A percentile compares a stretch with the other conserved stretches of the same genome.
Evolutionary conservation across 2,797 vertebrate genomes (phyloP).

Genomic region (Loris lydekkerianus): DNA sequence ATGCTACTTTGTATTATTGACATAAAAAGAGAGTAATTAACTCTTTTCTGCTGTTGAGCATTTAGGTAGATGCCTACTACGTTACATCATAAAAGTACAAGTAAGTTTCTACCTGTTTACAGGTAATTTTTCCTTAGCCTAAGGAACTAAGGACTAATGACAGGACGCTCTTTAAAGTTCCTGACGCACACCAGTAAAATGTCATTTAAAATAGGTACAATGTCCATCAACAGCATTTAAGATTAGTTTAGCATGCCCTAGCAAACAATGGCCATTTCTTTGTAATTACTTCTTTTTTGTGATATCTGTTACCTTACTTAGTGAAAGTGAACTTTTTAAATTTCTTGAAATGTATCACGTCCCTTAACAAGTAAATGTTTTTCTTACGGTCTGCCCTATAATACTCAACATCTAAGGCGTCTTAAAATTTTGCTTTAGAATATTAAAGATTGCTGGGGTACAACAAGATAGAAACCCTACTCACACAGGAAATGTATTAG

Average conservation of each 20-base stretch:
- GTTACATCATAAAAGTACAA: not conserved
- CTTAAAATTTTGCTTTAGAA: not conserved
- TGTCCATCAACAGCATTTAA: not conserved
- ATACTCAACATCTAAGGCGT: not conserved
- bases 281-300: slow-evolving; percentile 35
- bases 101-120: not conserved
- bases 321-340: not conserved
- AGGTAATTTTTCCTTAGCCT: slow-evolving; percentile 20
- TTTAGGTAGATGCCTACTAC: slow-evolving; percentile 26
- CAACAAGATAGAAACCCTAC: not conserved
- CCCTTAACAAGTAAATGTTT: slow-evolving; percentile 46
- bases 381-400: not conserved
- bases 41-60: slow-evolving; percentile 3
- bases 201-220: not conserved
- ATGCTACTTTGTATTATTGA: not conserved
- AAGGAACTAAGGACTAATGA: slow-evolving; percentile 8
- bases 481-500: not conserved
- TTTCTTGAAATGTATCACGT: slow-evolving; percentile 55
- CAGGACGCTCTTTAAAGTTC: not conserved
- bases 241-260: slow-evolving; percentile 2
- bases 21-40: slow-evolving; percentile 43
- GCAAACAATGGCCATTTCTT: slow-evolving; percentile 8
- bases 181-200: slow-evolving; percentile 10
- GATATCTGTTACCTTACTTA: slow-evolving; percentile 17
- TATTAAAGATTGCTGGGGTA: not conserved